Evolutionary conservation across 2,113 vertebrate species (phyloP).

Genomic region (Syngnathoides biaculeatus): DNA sequence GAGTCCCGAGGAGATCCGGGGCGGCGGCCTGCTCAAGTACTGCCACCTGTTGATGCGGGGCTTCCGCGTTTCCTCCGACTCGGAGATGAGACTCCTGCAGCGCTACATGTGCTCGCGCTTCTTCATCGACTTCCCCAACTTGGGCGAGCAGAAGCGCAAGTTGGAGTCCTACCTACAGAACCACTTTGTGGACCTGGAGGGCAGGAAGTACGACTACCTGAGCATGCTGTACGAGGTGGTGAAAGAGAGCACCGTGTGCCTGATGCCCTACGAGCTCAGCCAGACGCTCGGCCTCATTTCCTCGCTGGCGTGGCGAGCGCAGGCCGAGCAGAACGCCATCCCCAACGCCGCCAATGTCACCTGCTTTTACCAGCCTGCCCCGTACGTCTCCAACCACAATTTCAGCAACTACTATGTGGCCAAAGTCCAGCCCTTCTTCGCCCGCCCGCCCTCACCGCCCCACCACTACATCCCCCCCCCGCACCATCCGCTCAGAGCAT

Average conservation of each 20-base stretch:
- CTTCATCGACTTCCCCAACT: constrained; percentile 97
- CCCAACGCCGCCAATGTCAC: constrained; percentile 95
- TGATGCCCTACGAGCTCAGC: constrained; percentile 97
- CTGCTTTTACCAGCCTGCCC: constrained; percentile 98
- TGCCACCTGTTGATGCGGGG: constrained; percentile 96
- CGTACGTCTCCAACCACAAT: constrained; percentile 91
- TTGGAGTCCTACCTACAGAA: constrained; percentile 97
- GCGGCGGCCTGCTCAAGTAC: constrained; percentile 96
- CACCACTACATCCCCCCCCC: constrained; percentile 67
- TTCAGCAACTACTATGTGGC: constrained; percentile 98
- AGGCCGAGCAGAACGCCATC: constrained; percentile 94
- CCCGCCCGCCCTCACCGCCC: constrained; percentile 76
- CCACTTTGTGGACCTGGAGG: constrained; percentile 95
- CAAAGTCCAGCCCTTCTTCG: constrained; percentile 90
- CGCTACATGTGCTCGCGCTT: constrained; percentile 99
- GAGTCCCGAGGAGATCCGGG: constrained; percentile 95
- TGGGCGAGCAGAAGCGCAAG: constrained; percentile 90
- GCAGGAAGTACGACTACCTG: constrained; percentile 97
- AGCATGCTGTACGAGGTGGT: constrained; percentile 92
- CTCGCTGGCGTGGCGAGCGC: constrained; percentile 86
- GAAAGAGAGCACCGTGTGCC: constrained; percentile 95
- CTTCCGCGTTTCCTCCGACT: constrained; percentile 84
- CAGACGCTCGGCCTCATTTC: constrained; percentile 95
- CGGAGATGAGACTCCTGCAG: constrained; percentile 90
- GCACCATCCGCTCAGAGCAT: constrained; percentile 67